Evolutionary conservation across 2,113 vertebrate species (phyloP), one percentile per base, ranked within the genome.

Genomic region (Nipponia nippon): DNA sequence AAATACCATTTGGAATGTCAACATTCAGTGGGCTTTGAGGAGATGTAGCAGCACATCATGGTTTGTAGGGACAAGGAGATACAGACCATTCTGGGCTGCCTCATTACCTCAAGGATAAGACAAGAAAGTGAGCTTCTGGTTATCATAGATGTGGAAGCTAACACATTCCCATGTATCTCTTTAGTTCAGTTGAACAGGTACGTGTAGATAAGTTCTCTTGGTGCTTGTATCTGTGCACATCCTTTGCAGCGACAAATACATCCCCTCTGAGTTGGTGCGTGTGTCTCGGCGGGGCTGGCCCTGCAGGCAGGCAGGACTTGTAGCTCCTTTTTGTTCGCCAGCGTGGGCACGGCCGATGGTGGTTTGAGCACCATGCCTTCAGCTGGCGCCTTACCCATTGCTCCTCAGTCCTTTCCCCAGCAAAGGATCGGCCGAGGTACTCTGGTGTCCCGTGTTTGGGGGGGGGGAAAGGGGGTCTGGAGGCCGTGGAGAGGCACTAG

Each of bases 81-180:
- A 98, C 98, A 98, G 98, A 98, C 98, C 98, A 98, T 98, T 98
- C 97, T 97, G 98, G 98, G 98, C 98, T 98, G 98, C 98, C 96
- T 97, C 98, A 98, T 98, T 93, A 97, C 97, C 96, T 97, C 97
- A 95, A 97, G 97, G 97, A 94, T 94, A 95, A 97, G 76, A 92
- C 93, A 94, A 96, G 95, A 96, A 63, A 94, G 50, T 66, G 88
- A 93, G 93, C 94, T 86, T 95, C 97, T 90, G 89, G 89, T 95
- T 96, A 78, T 95, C 96, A 89, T 91, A 88, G 94, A 44, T 65
- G 86, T 94, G 93, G 94, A 91, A 96, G 93, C 94, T 96, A 93
- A 90, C 77, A 5, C 90, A 79, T n/a, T 96, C 80, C 88, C 86
- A 30, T 85, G 71, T 97, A 77, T 91, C 66, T 90, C 67, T 29